Base-by-base conservation (phyloP, 1,140 invertebrate species). In the Drosophila repletoides region DNA sequence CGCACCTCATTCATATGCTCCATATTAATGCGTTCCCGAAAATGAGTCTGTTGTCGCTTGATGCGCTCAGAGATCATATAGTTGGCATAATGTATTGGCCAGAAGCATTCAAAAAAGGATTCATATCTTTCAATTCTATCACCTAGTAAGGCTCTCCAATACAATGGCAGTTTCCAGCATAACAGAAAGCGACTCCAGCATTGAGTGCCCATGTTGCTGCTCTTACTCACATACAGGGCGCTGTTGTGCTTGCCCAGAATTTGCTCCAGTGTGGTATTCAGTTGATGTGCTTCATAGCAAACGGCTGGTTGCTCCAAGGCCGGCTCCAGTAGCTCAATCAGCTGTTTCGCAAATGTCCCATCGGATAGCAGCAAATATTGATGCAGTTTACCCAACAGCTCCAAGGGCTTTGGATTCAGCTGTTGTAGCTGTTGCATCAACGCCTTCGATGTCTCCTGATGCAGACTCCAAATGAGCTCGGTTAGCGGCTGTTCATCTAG, bases 151-250 rank as follows among this genome's bases (percentile, higher is more conserved):
- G 60, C 46, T 2, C 0, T 7, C 69, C 73, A 83, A 9, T 56
- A 33, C 1, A 2, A 1, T 1, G 51, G 28, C 2, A 60, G 19
- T 1, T 15, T 40, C 55, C 80, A 60, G 1, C 41, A 38, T 7
- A 83, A 14, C 0, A 64, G 9, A 10, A 83, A 77, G 9, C 43
- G 15, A 3, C 40, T 53, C 77, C 77, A 84, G 15, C 79, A 73
- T 1, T 28, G 31, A 1, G 9, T 0, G 5, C 59, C 49, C 7
- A 24, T 24, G 1, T 1, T 1, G 0, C 0, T 0, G 2, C 5
- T 10, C 5, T 19, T 43, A 14, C 21, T 55, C 4, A 79, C 49
- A 40, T 59, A 74, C 0, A 83, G 9, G 6, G 51, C 33, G 1
- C 10, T 2, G 3, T 46, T 46, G 1, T 38, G 12, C 0, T 5